Base-by-base conservation (phyloP, 2,888 invertebrate species). In the Auanema sp. region DNA sequence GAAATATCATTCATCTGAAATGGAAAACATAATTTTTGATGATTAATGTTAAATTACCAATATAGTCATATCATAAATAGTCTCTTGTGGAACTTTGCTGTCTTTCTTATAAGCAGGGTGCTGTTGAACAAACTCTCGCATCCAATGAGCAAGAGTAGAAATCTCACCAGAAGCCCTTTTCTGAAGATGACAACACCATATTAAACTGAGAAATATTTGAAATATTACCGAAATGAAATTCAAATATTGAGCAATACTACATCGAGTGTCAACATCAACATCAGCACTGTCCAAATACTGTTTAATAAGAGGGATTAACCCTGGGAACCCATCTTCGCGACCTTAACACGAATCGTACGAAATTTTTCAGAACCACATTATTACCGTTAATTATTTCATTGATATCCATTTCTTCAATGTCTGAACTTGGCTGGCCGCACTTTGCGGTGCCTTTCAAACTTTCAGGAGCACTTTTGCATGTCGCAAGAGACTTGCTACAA, bases 381-480 rank as follows among this genome's bases (percentile, higher is more conserved):
- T 23, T 92, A 83, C 97, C 98, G 85, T 96, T 97, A 79, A 98
- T 91, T 80, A 98, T 97, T 86, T 98, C 93, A 85, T 93, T 89
- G 72, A 96, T 89, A n/a, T 91, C 91, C 90, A 97, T 91, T 79
- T 90, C 88, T 0, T 89, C 89, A 65, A 84, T 85, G 41, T 85
- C 84, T 64, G 68, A 54, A 60, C 69, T 58, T 55, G 77, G 68
- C 64, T 75, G 68, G 2, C 70, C 70, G 53, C 75, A 72, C 59
- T 70, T 71, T 57, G 68, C 71, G 23, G 53, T 69, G 42, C 71
- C 67, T 58, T 68, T 72, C 56, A 75, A 62, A 12, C 71, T 76
- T 52, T 82, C 81, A 11, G 81, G 81, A 2, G 83, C 78, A 11
- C 71, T 72, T 23, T 78, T 72, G 68, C 83, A 83, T 24, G 74